phyloP scores from a whole-genome alignment of 35 echinoderm and acorn worm species.

The Anneissia japonica region DNA sequence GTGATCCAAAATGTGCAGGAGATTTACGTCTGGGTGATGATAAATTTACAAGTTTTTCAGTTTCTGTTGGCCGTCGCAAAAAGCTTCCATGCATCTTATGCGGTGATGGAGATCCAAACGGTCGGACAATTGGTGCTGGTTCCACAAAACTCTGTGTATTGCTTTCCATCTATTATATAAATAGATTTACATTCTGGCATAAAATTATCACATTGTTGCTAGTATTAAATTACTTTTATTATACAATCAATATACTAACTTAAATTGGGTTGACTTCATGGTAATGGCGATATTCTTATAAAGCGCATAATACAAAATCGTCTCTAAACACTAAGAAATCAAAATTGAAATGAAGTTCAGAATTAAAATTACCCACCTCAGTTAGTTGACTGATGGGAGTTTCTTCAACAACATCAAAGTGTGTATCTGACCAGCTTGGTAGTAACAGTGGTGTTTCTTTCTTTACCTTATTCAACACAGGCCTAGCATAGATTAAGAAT shows the following conservation, averaged over 20 bases:
- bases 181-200: too few species aligned
- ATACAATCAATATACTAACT: too few species aligned
- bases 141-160: slow-evolving; percentile 52
- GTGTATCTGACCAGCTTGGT: slow-evolving; percentile 27
- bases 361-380: neutral
- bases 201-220: too few species aligned
- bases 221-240: too few species aligned
- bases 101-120: slow-evolving; percentile 67
- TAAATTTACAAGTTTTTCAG: slow-evolving; percentile 49
- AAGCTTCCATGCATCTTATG: slow-evolving; percentile 93
- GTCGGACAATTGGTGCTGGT: slow-evolving; percentile 40
- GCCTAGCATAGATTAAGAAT: neutral
- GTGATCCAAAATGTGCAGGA: slow-evolving; percentile 9
- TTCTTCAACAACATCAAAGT: slow-evolving; percentile 4
- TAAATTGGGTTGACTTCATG: too few species aligned
- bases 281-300: too few species aligned
- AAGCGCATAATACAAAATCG: too few species aligned
- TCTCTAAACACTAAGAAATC: too few species aligned
- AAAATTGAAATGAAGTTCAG: too few species aligned
- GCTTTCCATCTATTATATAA: neutral
- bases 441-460: slow-evolving; percentile 13
- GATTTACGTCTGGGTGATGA: slow-evolving; percentile 74
- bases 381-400: neutral
- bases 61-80: slow-evolving; percentile 50
- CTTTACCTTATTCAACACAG: slow-evolving; percentile 9